phyloP scores from a whole-genome alignment of 2,113 vertebrate genomes.

The Parotia lawesii region DNA sequence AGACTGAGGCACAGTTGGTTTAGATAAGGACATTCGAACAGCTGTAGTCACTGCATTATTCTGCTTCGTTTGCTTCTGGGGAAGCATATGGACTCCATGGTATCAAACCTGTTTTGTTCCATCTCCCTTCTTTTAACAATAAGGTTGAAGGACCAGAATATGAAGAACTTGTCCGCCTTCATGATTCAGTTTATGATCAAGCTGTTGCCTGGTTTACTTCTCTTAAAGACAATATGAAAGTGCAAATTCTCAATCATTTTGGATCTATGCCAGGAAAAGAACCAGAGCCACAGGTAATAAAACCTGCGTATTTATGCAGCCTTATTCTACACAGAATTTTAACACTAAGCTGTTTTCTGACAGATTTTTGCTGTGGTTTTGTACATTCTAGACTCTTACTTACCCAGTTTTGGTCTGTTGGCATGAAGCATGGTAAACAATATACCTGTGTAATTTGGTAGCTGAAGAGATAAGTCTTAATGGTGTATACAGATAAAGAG shows the following conservation, averaged over 20 bases:
- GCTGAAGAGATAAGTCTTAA: not conserved
- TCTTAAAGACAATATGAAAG: constrained; percentile 89
- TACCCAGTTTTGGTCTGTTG: not conserved
- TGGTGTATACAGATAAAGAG: not conserved
- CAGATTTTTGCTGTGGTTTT: not conserved
- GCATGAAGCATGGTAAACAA: not conserved
- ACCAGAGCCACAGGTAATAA: constrained; percentile 83
- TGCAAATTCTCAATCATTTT: constrained; percentile 90
- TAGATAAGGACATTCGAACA: not conserved
- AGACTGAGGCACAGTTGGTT: not conserved
- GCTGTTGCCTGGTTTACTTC: constrained; percentile 89
- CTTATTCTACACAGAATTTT: not conserved
- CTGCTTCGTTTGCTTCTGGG: constrained; percentile 31
- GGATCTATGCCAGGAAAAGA: constrained; percentile 87
- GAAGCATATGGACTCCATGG: not conserved
- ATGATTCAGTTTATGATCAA: constrained; percentile 87
- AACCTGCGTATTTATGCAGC: not conserved
- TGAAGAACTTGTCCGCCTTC: constrained; percentile 82
- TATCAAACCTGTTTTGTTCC: constrained; percentile 19
- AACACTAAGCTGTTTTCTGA: not conserved
- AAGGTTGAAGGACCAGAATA: constrained; percentile 86
- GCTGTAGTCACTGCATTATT: constrained; percentile 14
- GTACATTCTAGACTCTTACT: not conserved
- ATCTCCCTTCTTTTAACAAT: not conserved
- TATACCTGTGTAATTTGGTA: not conserved